phyloP scores from a whole-genome alignment of 2,113 vertebrate species.

The Pomatostomus ruficeps region DNA sequence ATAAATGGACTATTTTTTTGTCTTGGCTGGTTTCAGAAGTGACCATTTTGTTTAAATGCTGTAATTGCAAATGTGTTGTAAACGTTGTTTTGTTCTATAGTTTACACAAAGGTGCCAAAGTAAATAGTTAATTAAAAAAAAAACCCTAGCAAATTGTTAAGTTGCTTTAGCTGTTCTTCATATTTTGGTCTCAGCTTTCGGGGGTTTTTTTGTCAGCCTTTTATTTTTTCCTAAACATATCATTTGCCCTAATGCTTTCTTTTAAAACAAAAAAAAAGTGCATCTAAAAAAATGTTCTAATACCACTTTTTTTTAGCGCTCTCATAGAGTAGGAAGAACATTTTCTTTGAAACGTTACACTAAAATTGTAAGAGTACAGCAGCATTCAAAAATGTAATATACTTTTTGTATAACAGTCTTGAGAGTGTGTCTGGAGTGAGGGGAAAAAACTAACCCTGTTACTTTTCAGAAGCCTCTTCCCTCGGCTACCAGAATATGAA shows the following conservation, averaged over 20 bases:
- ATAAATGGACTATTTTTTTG: conserved; percentile 64
- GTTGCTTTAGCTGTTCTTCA: conserved; percentile 57
- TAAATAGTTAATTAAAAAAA: conserved; percentile 48
- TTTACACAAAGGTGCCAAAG: conserved; percentile 70
- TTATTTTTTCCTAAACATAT: conserved; percentile 45
- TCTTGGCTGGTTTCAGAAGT: conserved; percentile 68
- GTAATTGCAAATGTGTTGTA: conserved; percentile 61
- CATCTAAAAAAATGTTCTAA: conserved; percentile 40
- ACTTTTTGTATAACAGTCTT: conserved; percentile 69
- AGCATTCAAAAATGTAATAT: conserved; percentile 75
- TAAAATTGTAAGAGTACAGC: conserved; percentile 71
- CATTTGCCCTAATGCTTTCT: conserved; percentile 54
- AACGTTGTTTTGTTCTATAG: conserved; percentile 65
- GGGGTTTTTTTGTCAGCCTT: neutral
- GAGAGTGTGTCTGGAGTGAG: conserved; percentile 55
- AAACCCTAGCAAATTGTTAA: conserved; percentile 11
- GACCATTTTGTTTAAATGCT: conserved; percentile 65
- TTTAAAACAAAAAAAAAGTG: conserved; percentile 6
- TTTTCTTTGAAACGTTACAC: conserved; percentile 55
- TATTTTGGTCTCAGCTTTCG: conserved; percentile 35
- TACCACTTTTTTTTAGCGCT: conserved; percentile 55
- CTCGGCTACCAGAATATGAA: conserved; percentile 49
- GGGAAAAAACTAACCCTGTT: conserved; percentile 31
- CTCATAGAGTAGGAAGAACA: conserved; percentile 46
- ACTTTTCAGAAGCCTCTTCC: conserved; percentile 61